Percentiles rank a stretch among this genome's conserved stretches.
Evolutionary conservation across 2,888 invertebrate genomes (phyloP).

Genomic region (Hydrotaea diabolus): DNA sequence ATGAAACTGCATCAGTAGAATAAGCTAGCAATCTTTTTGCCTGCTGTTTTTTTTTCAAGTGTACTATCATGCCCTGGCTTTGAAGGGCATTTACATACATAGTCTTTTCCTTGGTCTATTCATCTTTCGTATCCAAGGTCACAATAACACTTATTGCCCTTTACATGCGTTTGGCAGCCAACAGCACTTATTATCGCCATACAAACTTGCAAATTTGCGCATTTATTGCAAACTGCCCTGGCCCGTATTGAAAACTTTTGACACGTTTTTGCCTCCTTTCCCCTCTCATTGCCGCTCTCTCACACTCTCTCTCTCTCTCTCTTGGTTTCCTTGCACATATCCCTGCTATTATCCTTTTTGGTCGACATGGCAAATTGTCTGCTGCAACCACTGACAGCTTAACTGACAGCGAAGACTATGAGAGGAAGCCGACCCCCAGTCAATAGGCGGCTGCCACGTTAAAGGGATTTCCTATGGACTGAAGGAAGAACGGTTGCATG

Average conservation of each 20-base stretch:
- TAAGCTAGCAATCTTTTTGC: neutral
- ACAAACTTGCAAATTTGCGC: neutral
- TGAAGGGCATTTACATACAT: slow-evolving; percentile 19
- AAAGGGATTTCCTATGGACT: too few species aligned
- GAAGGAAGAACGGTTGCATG: neutral
- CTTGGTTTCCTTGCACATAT: too few species aligned
- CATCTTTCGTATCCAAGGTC: slow-evolving; percentile 10
- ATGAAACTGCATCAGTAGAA: neutral
- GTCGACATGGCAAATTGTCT: neutral
- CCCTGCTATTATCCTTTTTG: neutral
- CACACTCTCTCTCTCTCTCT: too few species aligned
- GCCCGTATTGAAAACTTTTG: slow-evolving; percentile 15
- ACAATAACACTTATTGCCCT: neutral
- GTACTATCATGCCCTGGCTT: neutral
- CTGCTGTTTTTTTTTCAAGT: neutral
- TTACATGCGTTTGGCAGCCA: slow-evolving; percentile 22
- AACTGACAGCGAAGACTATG: neutral
- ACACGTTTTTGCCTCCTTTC: neutral
- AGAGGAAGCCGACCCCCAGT: too few species aligned
- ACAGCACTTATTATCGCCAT: neutral
- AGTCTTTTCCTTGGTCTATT: neutral
- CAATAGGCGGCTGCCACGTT: too few species aligned
- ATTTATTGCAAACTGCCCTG: slow-evolving; percentile 3
- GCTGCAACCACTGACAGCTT: neutral
- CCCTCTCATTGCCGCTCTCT: too few species aligned